phyloP scores from a whole-genome alignment of 1,140 invertebrate genomes.

The Cecropterus lyciades region DNA sequence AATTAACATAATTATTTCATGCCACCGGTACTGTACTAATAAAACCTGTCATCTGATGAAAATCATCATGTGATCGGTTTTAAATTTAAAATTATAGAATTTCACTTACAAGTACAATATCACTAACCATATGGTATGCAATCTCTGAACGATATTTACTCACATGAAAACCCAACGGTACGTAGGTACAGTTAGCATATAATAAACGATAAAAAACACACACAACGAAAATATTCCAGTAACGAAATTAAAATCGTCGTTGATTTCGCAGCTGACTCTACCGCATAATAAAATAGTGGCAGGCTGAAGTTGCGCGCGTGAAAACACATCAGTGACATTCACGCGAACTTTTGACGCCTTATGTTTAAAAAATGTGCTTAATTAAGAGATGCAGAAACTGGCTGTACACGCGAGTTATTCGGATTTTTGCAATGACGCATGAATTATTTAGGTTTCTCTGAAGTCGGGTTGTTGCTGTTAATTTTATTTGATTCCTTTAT shows the following conservation, averaged over 20 bases:
- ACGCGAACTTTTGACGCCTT: conserved; percentile 41
- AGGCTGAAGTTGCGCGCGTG: conserved; percentile 19
- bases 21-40: no score
- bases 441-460: no score
- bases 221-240: conserved; percentile 8
- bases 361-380: conserved; percentile 33
- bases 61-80: no score
- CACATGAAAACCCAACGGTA: neutral
- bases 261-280: conserved; percentile 19
- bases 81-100: no score
- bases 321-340: conserved; percentile 45
- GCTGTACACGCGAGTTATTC: conserved; percentile 22
- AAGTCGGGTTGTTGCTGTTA: neutral
- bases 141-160: conserved; percentile 2
- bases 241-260: conserved; percentile 20
- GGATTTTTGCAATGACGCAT: conserved; percentile 12
- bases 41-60: no score
- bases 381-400: conserved; percentile 31
- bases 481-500: neutral
- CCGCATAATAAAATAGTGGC: conserved; percentile 32
- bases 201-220: conserved; percentile 17
- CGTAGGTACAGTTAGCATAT: conserved; percentile 11
- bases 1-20: no score
- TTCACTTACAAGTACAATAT: no score
- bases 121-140: neutral